These are phyloP conservation scores for Chrysolina haemoptera DNA, from an alignment of 2,888 invertebrate species.

Conservation along the genomic window DNA sequence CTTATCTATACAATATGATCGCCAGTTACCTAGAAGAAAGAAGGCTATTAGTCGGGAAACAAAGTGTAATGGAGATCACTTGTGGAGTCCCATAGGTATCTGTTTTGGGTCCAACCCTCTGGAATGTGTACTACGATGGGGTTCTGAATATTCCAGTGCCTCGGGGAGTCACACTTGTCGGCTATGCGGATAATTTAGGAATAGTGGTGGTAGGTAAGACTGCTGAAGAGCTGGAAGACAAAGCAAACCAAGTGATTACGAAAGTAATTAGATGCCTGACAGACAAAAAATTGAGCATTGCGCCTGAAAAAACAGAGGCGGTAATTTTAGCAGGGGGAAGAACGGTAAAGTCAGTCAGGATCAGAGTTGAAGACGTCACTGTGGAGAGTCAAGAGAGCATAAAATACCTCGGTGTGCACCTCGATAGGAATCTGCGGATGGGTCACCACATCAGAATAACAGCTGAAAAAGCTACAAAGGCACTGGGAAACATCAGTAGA, in stretches of 20 bases:
- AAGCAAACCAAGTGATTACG: too few relatives aligned
- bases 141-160: too few relatives aligned
- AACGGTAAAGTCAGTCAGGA: background rate
- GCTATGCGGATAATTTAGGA: too few relatives aligned
- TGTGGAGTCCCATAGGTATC: constrained; percentile 37
- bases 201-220: too few relatives aligned
- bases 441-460: constrained; percentile 3
- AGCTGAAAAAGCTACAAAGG: background rate
- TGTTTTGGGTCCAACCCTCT: too few relatives aligned
- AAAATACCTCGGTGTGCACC: constrained; percentile 11
- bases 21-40: constrained; percentile 37
- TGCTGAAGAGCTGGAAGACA: too few relatives aligned
- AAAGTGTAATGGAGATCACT: constrained; percentile 18
- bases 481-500: background rate
- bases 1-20: constrained; percentile 35
- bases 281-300: too few relatives aligned
- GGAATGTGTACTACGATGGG: background rate
- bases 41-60: background rate
- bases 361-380: constrained; percentile 15
- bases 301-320: too few relatives aligned
- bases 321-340: constrained; percentile 27
- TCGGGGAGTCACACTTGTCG: too few relatives aligned
- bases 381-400: constrained; percentile 16
- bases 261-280: too few relatives aligned
- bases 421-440: constrained; percentile 14